Base-by-base conservation (phyloP, 2,113 vertebrate genomes). In the Spizaetus ornatus region DNA sequence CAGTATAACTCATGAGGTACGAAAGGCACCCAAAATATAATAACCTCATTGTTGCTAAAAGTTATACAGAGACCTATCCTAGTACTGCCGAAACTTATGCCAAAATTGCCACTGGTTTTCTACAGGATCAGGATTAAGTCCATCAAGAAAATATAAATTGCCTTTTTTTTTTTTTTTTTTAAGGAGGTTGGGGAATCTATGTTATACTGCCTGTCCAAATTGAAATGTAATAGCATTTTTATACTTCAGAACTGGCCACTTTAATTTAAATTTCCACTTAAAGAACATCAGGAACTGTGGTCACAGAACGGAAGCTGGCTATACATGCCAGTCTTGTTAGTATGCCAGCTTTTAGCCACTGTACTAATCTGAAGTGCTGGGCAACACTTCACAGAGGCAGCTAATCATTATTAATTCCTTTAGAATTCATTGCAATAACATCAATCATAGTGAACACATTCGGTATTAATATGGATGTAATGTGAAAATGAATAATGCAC, bases 361-460 rank as follows among this genome's bases (percentile, higher is more conserved):
- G 16, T 50, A 43, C 96, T 97, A 86, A 97, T 98, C 95, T 96
- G 96, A 96, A 97, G 97, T 93, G 96, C 97, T 66, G 95, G 97
- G 95, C 84, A 95, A 93, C 93, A 97, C 97, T 97, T 98, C 95
- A 95, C 31, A 93, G 97, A 97, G 96, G 95, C 96, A 95, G 98
- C 97, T 98, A 98, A 98, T 98, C 98, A 97, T 98, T 98, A 98
- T 97, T 98, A 98, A 98, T 98, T 98, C 98, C 97, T 98, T 98
- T 98, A 98, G 98, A 98, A 98, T 98, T 98, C 98, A 98, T 97
- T 97, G 98, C 97, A 97, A 98, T 97, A 97, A 98, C 98, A 98
- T 98, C 98, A 97, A 98, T 98, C 98, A 98, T 66, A 74, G 97
- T 7, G 21, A 97, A 97, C 98, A 98, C 98, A 97, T 98, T 98